Base-by-base conservation (phyloP, 2,797 vertebrate genomes). In the Schizothorax lantsangensis region DNA sequence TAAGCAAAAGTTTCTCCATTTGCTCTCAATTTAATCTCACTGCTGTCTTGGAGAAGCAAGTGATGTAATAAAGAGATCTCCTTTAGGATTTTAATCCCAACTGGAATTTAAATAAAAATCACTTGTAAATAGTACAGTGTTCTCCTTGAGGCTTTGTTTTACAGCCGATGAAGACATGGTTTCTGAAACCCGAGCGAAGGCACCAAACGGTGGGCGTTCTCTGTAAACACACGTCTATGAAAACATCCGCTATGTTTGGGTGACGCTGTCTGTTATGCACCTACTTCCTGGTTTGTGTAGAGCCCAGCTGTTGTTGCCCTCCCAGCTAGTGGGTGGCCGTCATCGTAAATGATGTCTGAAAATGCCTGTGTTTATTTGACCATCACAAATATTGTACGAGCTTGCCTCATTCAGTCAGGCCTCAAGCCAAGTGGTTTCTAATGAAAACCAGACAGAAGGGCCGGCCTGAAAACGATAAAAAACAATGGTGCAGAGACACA, bases 361-460 rank as follows among this genome's bases (percentile, higher is more conserved):
- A 88, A 84, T 83, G 84, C 89, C 89, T 49, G 77, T 93, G 91
- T 95, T 94, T 94, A 91, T 92, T 88, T 72, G 89, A 91, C 93
- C 89, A 88, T 93, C 90, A 90, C 91, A 94, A 91, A 93, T 93
- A 91, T 91, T 93, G 91, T 91, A 88, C 89, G 92, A 91, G 93
- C 90, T 94, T 91, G 89, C 91, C 89, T 95, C 90, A 89, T 89
- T 94, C 89, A 54, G 79, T 92, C 88, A 93, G 93, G 94, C 93
- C 87, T 40, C 79, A 85, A 92, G 91, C 94, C 94, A 91, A 88
- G 84, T 89, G 92, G 86, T 93, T 94, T 94, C 94, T 96, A 95
- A 96, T 96, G 94, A 93, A 95, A 96, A 93, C 95, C 96, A 96
- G 94, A 95, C 93, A 93, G 91, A 73, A 82, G 89, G 88, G 93